Conservation (phyloP, 2,113 vertebrate genomes). For the Limnothrissa miodon region DNA sequence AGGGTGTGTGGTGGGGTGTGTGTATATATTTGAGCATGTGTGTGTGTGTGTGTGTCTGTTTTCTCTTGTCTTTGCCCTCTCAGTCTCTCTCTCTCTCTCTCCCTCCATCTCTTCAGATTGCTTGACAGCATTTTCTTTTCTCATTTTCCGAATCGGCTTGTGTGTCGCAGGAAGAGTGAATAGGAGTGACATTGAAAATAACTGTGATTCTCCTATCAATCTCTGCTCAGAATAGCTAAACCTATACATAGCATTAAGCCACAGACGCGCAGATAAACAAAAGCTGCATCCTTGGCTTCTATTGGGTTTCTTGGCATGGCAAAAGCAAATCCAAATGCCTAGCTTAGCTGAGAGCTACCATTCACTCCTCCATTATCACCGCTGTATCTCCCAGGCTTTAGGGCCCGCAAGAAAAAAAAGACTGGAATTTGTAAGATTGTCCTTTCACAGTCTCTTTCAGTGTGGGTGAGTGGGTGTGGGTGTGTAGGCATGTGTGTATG, state of each 20-base stretch:
- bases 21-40: background rate
- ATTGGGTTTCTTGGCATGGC: background rate
- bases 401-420: background rate
- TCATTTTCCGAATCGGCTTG: background rate
- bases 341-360: background rate
- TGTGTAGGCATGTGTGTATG: background rate
- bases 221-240: background rate
- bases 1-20: background rate
- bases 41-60: background rate
- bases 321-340: background rate
- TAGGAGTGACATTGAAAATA: constrained; percentile 4
- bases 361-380: background rate
- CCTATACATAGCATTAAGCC: constrained; percentile 4
- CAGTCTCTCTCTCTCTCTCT: background rate
- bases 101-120: background rate
- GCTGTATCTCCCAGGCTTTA: constrained; percentile 5
- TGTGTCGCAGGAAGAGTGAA: background rate
- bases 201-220: background rate
- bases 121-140: background rate
- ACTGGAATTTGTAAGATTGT: background rate
- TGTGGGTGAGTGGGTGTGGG: background rate
- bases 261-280: background rate
- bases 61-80: background rate
- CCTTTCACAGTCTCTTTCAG: background rate
- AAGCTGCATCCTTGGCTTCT: background rate